These are phyloP conservation scores for Thermophis baileyi DNA, from an alignment of 2,113 vertebrate species.

Conservation along the genomic window DNA sequence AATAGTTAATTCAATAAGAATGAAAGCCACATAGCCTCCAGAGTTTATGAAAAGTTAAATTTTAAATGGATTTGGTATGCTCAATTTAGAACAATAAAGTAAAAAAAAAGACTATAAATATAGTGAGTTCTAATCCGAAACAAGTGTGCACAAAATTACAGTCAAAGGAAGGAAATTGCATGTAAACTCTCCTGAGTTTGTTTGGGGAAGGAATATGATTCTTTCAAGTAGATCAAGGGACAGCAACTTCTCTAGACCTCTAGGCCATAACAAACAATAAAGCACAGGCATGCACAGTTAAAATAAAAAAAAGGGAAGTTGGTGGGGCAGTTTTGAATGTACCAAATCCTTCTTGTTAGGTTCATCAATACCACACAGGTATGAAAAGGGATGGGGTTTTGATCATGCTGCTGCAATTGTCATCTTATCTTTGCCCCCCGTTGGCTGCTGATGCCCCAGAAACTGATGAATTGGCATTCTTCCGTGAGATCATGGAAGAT, in stretches of 20 bases:
- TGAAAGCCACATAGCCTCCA: neutral
- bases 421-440: neutral
- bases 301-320: neutral
- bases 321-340: neutral
- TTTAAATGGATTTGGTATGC: neutral
- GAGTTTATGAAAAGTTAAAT: neutral
- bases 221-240: neutral
- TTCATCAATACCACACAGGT: neutral
- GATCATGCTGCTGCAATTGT: neutral
- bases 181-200: neutral
- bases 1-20: neutral
- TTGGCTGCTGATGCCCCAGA: neutral
- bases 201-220: neutral
- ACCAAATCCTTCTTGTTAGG: neutral
- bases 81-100: neutral
- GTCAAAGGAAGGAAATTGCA: neutral
- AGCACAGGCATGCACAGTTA: neutral
- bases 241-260: neutral
- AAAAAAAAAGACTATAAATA: neutral
- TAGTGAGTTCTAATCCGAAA: neutral
- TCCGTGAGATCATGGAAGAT: neutral
- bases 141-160: neutral
- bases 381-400: neutral
- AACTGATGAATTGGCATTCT: neutral
- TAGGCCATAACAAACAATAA: neutral